Conservation (phyloP, 2,113 vertebrate genomes). For the Camarhynchus parvulus region DNA sequence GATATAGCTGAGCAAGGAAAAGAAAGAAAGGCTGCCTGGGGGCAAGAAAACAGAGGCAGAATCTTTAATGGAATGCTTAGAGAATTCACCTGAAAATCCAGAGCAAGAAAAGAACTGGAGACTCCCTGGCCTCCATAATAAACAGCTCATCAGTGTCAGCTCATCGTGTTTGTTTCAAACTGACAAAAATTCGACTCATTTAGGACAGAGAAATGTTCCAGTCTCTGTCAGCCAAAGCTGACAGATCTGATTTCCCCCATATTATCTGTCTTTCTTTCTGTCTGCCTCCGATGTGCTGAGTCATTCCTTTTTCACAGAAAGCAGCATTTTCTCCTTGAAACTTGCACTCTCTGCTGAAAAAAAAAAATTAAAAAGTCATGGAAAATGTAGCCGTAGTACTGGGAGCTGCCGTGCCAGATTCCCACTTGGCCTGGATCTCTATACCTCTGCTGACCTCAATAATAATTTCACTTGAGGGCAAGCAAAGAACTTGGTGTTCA, state of each 20-base stretch:
- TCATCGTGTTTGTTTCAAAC: not conserved
- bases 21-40: not conserved
- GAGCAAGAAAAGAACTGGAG: not conserved
- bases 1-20: not conserved
- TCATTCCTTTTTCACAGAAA: conserved; percentile 11
- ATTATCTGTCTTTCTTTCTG: not conserved
- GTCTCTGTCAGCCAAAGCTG: not conserved
- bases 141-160: not conserved
- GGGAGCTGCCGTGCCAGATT: conserved; percentile 25
- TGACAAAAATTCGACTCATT: not conserved
- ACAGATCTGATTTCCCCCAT: not conserved
- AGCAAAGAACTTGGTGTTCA: conserved; percentile 50
- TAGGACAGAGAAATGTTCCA: not conserved
- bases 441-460: conserved; percentile 60
- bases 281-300: not conserved
- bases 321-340: not conserved
- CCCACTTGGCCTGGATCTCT: conserved; percentile 36
- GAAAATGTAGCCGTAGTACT: conserved; percentile 33
- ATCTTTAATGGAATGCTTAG: not conserved
- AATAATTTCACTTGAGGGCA: conserved; percentile 46
- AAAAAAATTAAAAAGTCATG: not conserved
- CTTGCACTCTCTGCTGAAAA: not conserved
- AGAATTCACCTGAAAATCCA: not conserved
- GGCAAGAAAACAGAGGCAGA: not conserved
- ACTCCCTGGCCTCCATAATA: not conserved